Evolutionary conservation across 1,140 invertebrate genomes (phyloP).

Genomic region (Cydia pomonella): DNA sequence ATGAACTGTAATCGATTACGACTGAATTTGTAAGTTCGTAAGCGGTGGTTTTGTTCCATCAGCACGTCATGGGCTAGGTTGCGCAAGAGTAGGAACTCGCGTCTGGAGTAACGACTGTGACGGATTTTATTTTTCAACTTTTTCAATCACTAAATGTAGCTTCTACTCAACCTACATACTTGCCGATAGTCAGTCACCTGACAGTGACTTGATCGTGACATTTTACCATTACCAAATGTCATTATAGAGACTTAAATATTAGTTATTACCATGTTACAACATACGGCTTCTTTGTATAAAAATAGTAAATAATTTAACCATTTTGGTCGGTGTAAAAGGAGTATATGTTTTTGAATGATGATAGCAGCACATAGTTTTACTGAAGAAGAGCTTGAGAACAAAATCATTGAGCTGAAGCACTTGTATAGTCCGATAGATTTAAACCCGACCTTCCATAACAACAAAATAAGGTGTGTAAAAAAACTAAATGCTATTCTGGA

Average conservation of each 20-base stretch:
- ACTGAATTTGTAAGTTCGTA: background rate
- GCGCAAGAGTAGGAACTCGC: conserved; percentile 4
- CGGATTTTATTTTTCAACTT: background rate
- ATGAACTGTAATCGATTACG: conserved; percentile 25
- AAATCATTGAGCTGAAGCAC: conserved; percentile 42
- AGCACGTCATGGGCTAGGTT: conserved; percentile 18
- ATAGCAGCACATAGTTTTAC: background rate
- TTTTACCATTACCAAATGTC: background rate
- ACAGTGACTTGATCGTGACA: too few relatives aligned
- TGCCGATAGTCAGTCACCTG: too few relatives aligned
- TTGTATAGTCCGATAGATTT: conserved; percentile 49
- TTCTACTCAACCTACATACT: too few relatives aligned
- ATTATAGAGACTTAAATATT: too few relatives aligned
- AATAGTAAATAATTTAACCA: too few relatives aligned
- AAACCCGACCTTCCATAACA: conserved; percentile 40
- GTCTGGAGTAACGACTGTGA: background rate
- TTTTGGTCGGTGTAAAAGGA: background rate
- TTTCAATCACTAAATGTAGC: too few relatives aligned
- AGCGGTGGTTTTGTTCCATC: conserved; percentile 16
- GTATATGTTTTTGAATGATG: background rate
- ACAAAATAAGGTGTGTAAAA: conserved; percentile 46
- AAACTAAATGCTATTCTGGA: conserved; percentile 45
- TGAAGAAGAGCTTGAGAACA: conserved; percentile 39
- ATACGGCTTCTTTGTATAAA: too few relatives aligned
- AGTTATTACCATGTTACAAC: too few relatives aligned